These are phyloP conservation scores for Apaloderma vittatum DNA, from an alignment of 2,113 vertebrate genomes.

Conservation along the genomic window DNA sequence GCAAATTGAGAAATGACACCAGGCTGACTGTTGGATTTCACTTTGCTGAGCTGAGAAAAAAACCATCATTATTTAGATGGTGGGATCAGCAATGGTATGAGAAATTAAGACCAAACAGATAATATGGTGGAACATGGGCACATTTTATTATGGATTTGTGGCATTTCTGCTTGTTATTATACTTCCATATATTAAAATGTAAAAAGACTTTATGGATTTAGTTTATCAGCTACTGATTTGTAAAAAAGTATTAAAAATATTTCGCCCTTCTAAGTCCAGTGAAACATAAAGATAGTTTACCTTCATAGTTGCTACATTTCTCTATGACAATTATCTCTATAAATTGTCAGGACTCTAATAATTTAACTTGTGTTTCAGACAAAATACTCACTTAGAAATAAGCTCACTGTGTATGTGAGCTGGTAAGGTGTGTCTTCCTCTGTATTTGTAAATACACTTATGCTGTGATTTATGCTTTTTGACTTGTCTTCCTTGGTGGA, in stretches of 20 bases:
- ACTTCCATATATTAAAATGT: not conserved
- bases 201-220: not conserved
- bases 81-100: not conserved
- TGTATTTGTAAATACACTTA: not conserved
- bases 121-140: not conserved
- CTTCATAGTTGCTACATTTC: not conserved
- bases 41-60: not conserved
- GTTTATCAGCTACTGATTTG: not conserved
- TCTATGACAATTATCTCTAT: not conserved
- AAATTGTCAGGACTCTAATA: not conserved
- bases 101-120: conserved; percentile 12
- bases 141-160: not conserved
- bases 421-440: not conserved
- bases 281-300: not conserved
- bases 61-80: not conserved
- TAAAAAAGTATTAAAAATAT: not conserved
- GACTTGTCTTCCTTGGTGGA: not conserved
- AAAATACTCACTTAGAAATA: not conserved
- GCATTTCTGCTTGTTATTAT: conserved; percentile 17
- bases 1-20: not conserved
- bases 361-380: not conserved
- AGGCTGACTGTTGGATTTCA: not conserved
- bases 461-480: not conserved
- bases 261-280: not conserved
- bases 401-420: not conserved